phyloP scores from a whole-genome alignment of 2,113 vertebrate genomes.

The Trematomus loennbergii region DNA sequence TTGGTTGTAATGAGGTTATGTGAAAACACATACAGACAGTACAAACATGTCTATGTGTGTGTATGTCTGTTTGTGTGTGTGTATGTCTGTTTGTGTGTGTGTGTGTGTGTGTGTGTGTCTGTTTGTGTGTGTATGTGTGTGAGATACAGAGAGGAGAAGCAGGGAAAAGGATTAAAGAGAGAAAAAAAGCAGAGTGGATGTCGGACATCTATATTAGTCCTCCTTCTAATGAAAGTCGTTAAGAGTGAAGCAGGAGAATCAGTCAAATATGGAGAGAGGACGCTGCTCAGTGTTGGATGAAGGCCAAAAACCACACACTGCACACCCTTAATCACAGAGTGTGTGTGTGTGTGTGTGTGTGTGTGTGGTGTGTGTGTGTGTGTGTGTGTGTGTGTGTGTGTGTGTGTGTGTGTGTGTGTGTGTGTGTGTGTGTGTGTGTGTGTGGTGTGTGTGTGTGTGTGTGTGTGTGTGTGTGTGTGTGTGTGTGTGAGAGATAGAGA shows the following conservation, averaged over 20 bases:
- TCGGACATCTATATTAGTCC: slow-evolving; percentile 28
- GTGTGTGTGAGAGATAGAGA: background rate
- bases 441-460: too few relatives aligned
- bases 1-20: background rate
- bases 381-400: slow-evolving; percentile 35
- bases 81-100: background rate
- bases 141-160: background rate
- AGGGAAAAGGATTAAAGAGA: background rate
- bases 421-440: background rate
- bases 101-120: background rate
- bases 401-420: slow-evolving; percentile 11
- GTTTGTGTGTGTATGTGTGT: background rate
- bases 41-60: background rate
- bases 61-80: background rate
- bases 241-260: slow-evolving; percentile 49
- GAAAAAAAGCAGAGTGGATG: background rate
- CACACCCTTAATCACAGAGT: slow-evolving; percentile 21
- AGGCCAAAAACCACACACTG: slow-evolving; percentile 39
- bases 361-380: slow-evolving; percentile 11
- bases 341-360: slow-evolving; percentile 10
- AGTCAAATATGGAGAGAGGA: slow-evolving; percentile 54
- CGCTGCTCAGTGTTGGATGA: slow-evolving; percentile 48
- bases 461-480: too few relatives aligned
- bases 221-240: slow-evolving; percentile 62
- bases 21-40: too few relatives aligned